A percentile compares a stretch with the other conserved stretches of the same genome.
These are phyloP conservation scores for Hippopotamus amphibius DNA, from an alignment of 2,113 vertebrate genomes.

Conservation along the genomic window DNA sequence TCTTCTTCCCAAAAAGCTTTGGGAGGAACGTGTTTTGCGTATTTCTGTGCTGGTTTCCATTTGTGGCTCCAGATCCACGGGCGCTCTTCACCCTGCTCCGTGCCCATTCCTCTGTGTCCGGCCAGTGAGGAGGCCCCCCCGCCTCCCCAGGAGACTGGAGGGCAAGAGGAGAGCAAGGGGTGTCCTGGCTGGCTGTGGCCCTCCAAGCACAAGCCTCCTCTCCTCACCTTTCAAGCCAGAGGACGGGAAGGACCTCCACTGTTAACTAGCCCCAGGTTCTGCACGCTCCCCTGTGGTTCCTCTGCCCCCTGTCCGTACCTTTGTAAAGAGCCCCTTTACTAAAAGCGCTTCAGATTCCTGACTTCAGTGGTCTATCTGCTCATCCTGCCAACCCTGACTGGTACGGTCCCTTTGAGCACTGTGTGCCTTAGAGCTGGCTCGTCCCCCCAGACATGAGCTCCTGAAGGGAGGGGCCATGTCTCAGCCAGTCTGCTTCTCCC, in stretches of 20 bases:
- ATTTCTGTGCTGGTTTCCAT: not conserved
- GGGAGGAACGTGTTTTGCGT: not conserved
- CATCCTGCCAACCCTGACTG: not conserved
- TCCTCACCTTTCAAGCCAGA: not conserved
- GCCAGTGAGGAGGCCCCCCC: not conserved
- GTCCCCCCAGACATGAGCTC: not conserved
- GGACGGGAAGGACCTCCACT: not conserved
- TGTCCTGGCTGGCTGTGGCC: not conserved
- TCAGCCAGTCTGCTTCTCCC: not conserved
- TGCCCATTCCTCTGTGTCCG: not conserved
- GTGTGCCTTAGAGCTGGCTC: not conserved
- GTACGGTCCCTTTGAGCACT: accelerated
- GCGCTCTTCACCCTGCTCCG: not conserved
- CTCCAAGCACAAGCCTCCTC: not conserved
- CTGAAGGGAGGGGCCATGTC: not conserved
- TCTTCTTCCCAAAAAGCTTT: not conserved
- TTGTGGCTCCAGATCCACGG: too few species aligned
- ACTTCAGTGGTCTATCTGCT: not conserved
- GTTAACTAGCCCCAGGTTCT: not conserved
- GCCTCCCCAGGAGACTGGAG: accelerated
- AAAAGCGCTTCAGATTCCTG: not conserved
- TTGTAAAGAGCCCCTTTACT: not conserved
- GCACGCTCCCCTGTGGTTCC: not conserved
- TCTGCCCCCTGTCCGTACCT: not conserved
- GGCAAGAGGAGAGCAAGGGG: not conserved